Percentiles rank a stretch among this genome's conserved stretches.
phyloP scores from a whole-genome alignment of 2,113 vertebrate genomes.

The Caracal caracal region DNA sequence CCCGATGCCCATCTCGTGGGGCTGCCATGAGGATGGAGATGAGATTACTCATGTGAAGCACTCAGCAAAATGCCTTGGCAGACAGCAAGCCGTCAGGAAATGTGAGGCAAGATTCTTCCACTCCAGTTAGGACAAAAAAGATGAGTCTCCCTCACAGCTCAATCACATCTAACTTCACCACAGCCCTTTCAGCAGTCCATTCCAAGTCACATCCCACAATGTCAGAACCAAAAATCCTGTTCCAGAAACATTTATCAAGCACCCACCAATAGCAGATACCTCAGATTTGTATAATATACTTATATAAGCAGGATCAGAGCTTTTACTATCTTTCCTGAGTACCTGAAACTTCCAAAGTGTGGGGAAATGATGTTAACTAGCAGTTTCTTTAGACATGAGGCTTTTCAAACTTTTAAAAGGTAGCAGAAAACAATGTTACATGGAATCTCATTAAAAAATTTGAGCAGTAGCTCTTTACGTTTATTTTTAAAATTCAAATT shows the following conservation, averaged over 20 bases:
- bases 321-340: not conserved
- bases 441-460: not conserved
- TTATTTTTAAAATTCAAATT: not conserved
- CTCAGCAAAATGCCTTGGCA: not conserved
- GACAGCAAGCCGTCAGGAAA: not conserved
- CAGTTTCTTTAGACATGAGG: not conserved
- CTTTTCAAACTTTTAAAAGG: constrained; percentile 22
- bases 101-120: not conserved
- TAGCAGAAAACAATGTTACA: not conserved
- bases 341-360: not conserved
- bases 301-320: not conserved
- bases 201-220: not conserved
- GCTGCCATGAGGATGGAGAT: not conserved
- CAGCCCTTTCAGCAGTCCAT: not conserved
- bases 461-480: not conserved
- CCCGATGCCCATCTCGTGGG: not conserved
- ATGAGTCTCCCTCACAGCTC: not conserved
- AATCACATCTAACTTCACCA: not conserved
- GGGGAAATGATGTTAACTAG: not conserved
- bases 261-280: not conserved
- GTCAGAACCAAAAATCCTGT: not conserved
- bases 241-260: not conserved
- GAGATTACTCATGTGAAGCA: not conserved
- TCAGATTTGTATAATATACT: not conserved
- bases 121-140: not conserved